Conservation (phyloP, 1,140 invertebrate genomes). For the Alviniconcha marisindica region DNA sequence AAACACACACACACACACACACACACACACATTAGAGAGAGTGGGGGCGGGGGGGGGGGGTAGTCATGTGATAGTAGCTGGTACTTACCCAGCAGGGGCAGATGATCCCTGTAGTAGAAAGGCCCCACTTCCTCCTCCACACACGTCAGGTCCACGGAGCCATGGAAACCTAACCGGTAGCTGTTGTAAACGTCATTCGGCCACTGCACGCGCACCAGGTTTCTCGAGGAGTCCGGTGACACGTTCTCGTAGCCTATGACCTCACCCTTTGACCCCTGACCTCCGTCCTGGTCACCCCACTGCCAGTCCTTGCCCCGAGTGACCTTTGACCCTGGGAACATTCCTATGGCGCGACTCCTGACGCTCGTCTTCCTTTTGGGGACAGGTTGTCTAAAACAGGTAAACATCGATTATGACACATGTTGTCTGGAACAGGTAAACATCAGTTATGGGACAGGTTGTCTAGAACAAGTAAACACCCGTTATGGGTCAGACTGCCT, state of each 20-base stretch:
- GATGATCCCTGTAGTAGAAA: slow-evolving; percentile 88
- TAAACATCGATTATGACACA: no score
- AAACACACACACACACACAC: no score
- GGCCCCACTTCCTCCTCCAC: slow-evolving; percentile 83
- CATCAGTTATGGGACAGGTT: no score
- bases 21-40: no score
- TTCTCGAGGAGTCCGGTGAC: slow-evolving; percentile 89
- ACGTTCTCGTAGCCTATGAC: slow-evolving; percentile 90
- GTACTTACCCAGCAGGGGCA: slow-evolving; percentile 85
- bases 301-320: slow-evolving; percentile 70
- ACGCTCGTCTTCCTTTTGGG: slow-evolving; percentile 44
- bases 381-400: slow-evolving; percentile 42
- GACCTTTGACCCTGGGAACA: slow-evolving; percentile 90
- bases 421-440: no score
- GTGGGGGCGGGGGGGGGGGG: no score
- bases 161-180: slow-evolving; percentile 87
- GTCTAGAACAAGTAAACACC: not conserved
- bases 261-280: slow-evolving; percentile 83
- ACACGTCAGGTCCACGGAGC: slow-evolving; percentile 89
- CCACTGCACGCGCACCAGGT: slow-evolving; percentile 92
- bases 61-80: no score
- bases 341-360: slow-evolving; percentile 81
- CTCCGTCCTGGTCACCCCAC: slow-evolving; percentile 72
- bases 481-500: not conserved
- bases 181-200: slow-evolving; percentile 84